A percentile compares a stretch with the other conserved stretches of the same genome.
These are phyloP conservation scores for Rhopalosiphum maidis DNA, from an alignment of 1,140 invertebrate species.

Conservation along the genomic window DNA sequence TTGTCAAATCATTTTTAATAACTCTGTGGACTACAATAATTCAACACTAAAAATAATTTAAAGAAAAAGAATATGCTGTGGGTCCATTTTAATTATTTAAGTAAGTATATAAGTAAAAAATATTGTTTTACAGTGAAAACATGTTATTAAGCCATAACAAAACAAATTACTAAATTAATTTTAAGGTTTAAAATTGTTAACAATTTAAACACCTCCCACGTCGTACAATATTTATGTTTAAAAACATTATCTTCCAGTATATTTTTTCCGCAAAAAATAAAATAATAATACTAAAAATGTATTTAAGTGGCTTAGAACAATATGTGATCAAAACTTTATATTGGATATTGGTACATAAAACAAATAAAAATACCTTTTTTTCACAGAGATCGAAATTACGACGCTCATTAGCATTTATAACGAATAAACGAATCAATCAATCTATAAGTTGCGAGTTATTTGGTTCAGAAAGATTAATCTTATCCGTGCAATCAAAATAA, in stretches of 20 bases:
- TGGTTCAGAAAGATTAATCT: conserved; percentile 23
- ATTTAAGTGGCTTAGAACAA: background rate
- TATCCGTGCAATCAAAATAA: conserved; percentile 4
- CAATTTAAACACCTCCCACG: background rate
- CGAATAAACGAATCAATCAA: conserved; percentile 41
- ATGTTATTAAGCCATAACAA: background rate
- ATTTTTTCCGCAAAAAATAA: background rate
- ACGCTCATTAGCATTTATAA: conserved; percentile 28
- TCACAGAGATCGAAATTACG: background rate
- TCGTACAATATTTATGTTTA: conserved; percentile 11
- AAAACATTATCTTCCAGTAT: conserved; percentile 15
- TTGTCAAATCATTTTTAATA: background rate
- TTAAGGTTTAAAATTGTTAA: conserved; percentile 12
- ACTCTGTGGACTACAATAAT: background rate
- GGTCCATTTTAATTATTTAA: background rate
- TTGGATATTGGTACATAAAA: background rate
- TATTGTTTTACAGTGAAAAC: background rate
- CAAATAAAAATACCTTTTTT: background rate
- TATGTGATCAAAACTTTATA: background rate
- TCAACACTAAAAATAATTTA: conserved; percentile 14
- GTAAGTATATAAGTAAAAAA: background rate
- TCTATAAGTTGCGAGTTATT: background rate
- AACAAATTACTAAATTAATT: background rate
- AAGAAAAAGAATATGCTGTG: background rate
- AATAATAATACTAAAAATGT: background rate